Evolutionary conservation across 2,888 invertebrate species (phyloP), one percentile per base, ranked within the genome.

Genomic region (Apodemia zela): DNA sequence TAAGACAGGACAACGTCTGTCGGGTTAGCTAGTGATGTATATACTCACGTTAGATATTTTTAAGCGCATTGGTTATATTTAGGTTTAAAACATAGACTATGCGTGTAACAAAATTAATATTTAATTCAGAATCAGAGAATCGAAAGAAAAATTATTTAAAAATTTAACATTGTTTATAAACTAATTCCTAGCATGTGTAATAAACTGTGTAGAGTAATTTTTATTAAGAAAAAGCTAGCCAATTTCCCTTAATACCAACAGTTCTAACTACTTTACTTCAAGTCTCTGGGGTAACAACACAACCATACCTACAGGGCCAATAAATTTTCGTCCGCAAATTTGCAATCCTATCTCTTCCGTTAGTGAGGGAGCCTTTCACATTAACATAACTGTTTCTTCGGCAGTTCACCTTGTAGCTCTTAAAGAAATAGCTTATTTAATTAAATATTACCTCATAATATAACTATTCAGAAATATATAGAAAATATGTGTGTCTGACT

Each of bases 301-400:
- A 80, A 83, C 77, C 78, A 82, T 75, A 13, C 38, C 38, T 11
- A 72, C 67, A 73, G 75, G 73, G 74, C 75, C 86, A 90, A 86
- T 92, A 91, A 92, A 92, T 89, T 91, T 87, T 85, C 85, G 81
- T 85, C 87, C 85, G 84, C 88, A 89, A 91, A 92, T 91, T 92
- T 90, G 92, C 89, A 92, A 92, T 90, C 87, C 85, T 89, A 87
- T 90, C 87, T 89, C 84, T 82, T 83, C 75, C 79, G 82, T 80
- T 82, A 80, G 82, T 83, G 81, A 85, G 87, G 88, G 87, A 81
- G 84, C 79, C 74, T 75, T 38, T 72, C 65, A 77, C 84, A 87
- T 90, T 89, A 89, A 87, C 89, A 90, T 91, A 89, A 89, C 87
- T 84, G 84, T 85, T 84, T 81, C 83, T 81, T 79, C 80, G 80